Evolutionary conservation across 2,888 invertebrate genomes (phyloP).

Genomic region (Pogonocherus hispidulus): DNA sequence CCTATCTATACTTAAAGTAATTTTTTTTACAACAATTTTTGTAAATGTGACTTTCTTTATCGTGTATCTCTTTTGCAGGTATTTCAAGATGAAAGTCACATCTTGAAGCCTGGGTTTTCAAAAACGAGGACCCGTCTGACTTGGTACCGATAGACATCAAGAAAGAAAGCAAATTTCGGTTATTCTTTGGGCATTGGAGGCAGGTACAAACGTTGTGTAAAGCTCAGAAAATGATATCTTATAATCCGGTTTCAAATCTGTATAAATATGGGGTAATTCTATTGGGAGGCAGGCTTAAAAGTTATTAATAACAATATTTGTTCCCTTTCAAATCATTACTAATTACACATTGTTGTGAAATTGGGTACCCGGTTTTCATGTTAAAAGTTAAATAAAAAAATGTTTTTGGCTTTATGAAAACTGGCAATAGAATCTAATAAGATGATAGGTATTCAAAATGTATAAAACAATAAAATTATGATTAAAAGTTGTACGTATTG

Average conservation of each 20-base stretch:
- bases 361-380: too few species aligned
- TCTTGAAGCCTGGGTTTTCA: slow-evolving; percentile 43
- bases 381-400: too few species aligned
- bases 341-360: too few species aligned
- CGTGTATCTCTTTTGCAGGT: slow-evolving; percentile 58
- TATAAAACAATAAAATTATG: too few species aligned
- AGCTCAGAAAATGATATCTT: background rate
- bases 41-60: slow-evolving; percentile 3
- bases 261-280: background rate
- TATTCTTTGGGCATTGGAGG: background rate
- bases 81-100: slow-evolving; percentile 54
- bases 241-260: background rate
- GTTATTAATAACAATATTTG: background rate
- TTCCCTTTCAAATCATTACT: too few species aligned
- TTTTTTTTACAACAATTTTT: too few species aligned
- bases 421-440: too few species aligned
- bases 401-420: too few species aligned
- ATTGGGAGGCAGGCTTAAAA: background rate
- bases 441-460: too few species aligned
- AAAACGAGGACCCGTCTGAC: slow-evolving; percentile 55
- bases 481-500: too few species aligned
- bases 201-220: background rate
- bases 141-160: slow-evolving; percentile 38
- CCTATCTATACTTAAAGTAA: too few species aligned
- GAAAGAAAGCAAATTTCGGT: slow-evolving; percentile 24